A percentile compares a stretch with the other conserved stretches of the same genome.
Conservation (phyloP, 1,140 invertebrate genomes). For the Bombus fervidus region DNA sequence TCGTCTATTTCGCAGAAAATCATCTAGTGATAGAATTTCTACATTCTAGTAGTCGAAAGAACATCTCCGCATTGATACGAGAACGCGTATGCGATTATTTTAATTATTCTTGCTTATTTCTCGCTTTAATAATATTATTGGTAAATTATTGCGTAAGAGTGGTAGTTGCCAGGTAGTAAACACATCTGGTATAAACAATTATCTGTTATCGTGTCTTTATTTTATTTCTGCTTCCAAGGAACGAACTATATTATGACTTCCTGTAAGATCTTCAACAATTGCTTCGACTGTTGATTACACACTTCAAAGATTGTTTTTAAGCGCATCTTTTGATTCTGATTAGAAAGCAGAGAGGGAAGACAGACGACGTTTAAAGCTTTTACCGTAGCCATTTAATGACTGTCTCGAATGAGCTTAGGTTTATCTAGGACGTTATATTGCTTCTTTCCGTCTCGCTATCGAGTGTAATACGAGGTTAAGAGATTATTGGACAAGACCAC, state of each 20-base stretch:
- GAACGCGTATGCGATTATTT: no score
- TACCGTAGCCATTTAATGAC: constrained; percentile 54
- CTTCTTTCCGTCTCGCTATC: constrained; percentile 47
- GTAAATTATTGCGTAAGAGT: no score
- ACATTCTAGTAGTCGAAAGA: no score
- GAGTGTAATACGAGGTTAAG: constrained; percentile 44
- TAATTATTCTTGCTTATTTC: no score
- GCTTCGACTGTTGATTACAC: neutral
- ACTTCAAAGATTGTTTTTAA: neutral
- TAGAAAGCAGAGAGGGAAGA: neutral
- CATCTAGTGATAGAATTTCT: neutral
- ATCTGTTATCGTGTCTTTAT: neutral
- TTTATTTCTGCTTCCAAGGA: neutral
- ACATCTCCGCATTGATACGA: neutral
- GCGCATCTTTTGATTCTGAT: neutral
- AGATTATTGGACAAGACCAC: constrained; percentile 41
- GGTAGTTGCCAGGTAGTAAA: no score
- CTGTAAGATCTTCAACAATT: neutral
- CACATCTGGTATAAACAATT: no score
- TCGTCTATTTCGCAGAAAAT: neutral
- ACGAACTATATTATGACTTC: neutral
- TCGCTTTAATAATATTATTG: no score
- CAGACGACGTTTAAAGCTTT: constrained; percentile 41
- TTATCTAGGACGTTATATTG: constrained; percentile 59
- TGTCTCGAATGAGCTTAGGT: constrained; percentile 36